Percentiles rank a stretch among this genome's conserved stretches.
Evolutionary conservation across 2,888 invertebrate species (phyloP).

Genomic region (Dusona sp.): DNA sequence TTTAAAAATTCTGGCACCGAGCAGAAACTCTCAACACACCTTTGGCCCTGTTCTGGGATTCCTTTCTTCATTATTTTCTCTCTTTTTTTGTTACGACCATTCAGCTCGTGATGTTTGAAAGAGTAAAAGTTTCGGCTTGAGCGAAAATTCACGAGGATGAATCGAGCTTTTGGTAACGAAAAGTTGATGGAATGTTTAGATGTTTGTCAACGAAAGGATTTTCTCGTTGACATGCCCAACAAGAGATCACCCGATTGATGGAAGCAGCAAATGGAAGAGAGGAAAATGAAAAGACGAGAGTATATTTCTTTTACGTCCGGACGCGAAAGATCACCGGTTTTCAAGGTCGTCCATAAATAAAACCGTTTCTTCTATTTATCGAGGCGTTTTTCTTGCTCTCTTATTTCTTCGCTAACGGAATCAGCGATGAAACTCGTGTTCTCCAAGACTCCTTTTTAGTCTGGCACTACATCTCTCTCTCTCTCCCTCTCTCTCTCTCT

Average conservation of each 20-base stretch:
- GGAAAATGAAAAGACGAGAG: background rate
- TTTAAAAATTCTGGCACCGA: conserved; percentile 28
- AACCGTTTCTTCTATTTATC: conserved; percentile 57
- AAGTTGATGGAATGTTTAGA: conserved; percentile 10
- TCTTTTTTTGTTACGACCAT: background rate
- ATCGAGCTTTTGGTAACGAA: background rate
- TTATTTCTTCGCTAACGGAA: conserved; percentile 54
- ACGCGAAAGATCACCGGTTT: conserved; percentile 44
- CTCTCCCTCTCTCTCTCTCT: conserved; percentile 4
- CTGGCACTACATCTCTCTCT: conserved; percentile 11
- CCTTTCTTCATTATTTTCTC: background rate
- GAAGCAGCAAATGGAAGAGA: background rate
- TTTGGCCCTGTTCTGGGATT: conserved; percentile 26
- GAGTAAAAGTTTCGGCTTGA: background rate
- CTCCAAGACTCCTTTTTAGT: conserved; percentile 45
- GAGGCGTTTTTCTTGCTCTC: conserved; percentile 36
- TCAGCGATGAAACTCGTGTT: conserved; percentile 44
- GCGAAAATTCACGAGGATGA: background rate
- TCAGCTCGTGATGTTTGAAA: background rate
- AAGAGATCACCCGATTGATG: background rate
- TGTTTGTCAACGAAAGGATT: conserved; percentile 12
- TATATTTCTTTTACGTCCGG: conserved; percentile 27
- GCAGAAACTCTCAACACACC: conserved; percentile 17
- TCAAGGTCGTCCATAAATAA: conserved; percentile 69
- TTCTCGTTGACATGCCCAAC: conserved; percentile 1